These are phyloP conservation scores for Salvelinus namaycush DNA, from an alignment of 2,113 vertebrate species.

Conservation along the genomic window DNA sequence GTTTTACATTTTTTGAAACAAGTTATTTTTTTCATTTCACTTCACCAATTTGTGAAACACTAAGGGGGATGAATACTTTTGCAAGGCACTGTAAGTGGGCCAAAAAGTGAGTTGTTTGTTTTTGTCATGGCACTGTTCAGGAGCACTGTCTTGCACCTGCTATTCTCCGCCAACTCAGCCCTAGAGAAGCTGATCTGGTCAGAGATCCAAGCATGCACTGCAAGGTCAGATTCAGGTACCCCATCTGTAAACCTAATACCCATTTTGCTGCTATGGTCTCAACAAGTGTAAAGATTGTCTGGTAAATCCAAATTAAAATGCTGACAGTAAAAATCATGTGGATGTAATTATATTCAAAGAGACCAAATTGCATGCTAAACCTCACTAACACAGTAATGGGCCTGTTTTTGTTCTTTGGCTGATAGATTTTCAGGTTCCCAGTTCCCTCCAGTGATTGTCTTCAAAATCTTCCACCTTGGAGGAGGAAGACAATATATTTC, in stretches of 20 bases:
- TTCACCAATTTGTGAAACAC: no score
- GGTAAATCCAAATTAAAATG: no score
- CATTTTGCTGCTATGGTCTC: neutral
- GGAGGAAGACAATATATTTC: conserved; percentile 63
- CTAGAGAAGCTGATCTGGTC: conserved; percentile 67
- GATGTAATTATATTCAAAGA: neutral
- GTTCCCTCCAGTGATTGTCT: conserved; percentile 68
- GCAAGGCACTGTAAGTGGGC: no score
- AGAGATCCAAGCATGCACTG: conserved; percentile 71
- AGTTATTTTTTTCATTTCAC: no score
- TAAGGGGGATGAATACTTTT: no score
- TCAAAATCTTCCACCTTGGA: conserved; percentile 68
- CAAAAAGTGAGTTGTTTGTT: neutral
- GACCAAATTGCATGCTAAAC: neutral
- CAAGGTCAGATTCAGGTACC: conserved; percentile 73
- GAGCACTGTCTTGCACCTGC: conserved; percentile 60
- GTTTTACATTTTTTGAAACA: no score
- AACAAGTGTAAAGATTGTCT: neutral
- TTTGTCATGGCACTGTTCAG: conserved; percentile 48
- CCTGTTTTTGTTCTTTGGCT: neutral
- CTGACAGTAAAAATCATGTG: neutral
- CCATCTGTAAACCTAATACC: neutral
- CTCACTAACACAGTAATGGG: neutral
- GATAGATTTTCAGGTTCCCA: conserved; percentile 62
- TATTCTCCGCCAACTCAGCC: conserved; percentile 70